phyloP scores from a whole-genome alignment of 2,888 invertebrate species.

The Lasioglossum figueresi region DNA sequence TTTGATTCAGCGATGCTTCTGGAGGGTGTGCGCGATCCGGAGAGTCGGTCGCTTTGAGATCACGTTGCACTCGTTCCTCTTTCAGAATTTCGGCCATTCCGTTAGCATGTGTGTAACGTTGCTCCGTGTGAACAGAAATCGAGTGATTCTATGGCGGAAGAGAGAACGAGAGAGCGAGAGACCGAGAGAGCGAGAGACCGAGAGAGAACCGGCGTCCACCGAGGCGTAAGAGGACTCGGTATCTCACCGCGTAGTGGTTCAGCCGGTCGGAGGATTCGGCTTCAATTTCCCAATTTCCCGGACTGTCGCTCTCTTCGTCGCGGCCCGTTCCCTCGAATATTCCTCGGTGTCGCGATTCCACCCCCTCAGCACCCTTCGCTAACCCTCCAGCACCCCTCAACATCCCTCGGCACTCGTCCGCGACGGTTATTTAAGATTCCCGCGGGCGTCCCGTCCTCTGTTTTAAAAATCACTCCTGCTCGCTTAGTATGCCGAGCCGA shows the following conservation, averaged over 20 bases:
- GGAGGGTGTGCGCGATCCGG: neutral
- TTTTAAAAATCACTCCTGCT: slow-evolving; percentile 80
- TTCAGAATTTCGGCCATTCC: neutral
- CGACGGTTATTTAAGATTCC: slow-evolving; percentile 80
- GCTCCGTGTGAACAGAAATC: neutral
- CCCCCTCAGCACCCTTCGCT: neutral
- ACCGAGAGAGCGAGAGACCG: too few species aligned
- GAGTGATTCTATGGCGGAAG: neutral
- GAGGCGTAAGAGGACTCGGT: slow-evolving; percentile 12
- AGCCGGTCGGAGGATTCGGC: slow-evolving; percentile 55
- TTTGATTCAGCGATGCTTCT: slow-evolving; percentile 2
- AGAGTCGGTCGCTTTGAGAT: neutral
- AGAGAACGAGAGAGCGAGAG: neutral
- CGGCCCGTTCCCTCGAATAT: slow-evolving; percentile 74
- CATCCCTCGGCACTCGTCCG: slow-evolving; percentile 9
- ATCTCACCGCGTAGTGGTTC: slow-evolving; percentile 11
- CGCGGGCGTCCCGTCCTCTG: slow-evolving; percentile 74
- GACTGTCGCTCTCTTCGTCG: slow-evolving; percentile 78
- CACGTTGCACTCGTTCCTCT: neutral
- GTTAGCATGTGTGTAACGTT: neutral
- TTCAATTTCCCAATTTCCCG: slow-evolving; percentile 82
- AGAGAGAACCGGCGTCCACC: slow-evolving; percentile 6
- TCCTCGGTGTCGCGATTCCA: slow-evolving; percentile 58
- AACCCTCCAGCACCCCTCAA: neutral
- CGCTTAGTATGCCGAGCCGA: slow-evolving; percentile 79